These are phyloP conservation scores for Leptinotarsa defecta DNA, from an alignment of 1,140 invertebrate species.

Conservation along the genomic window DNA sequence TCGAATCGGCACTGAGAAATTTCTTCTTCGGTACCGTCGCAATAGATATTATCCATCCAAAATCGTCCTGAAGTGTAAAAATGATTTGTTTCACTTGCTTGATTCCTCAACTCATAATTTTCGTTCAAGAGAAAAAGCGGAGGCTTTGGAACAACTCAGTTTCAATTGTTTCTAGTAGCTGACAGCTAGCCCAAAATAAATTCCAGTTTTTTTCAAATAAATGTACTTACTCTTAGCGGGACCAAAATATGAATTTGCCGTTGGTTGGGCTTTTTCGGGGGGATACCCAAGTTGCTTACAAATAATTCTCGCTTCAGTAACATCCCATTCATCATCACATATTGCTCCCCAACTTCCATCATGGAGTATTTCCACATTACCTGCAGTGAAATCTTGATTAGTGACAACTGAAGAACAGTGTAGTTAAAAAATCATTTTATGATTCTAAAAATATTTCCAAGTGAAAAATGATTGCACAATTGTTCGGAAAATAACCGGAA, in stretches of 20 bases:
- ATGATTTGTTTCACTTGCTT: no score
- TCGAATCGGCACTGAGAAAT: slow-evolving; percentile 77
- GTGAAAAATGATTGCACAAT: no score
- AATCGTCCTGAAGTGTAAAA: slow-evolving; percentile 65
- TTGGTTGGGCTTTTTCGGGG: slow-evolving; percentile 59
- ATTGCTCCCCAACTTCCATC: slow-evolving; percentile 84
- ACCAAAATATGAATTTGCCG: slow-evolving; percentile 77
- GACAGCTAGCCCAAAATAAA: no score
- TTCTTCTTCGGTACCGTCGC: slow-evolving; percentile 76
- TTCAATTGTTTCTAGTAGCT: no score
- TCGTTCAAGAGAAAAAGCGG: no score
- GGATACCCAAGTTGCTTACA: slow-evolving; percentile 79
- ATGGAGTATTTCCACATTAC: slow-evolving; percentile 88
- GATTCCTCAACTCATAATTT: no score
- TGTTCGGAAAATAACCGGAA: no score
- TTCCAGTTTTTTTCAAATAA: not conserved
- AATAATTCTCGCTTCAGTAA: slow-evolving; percentile 78
- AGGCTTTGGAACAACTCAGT: no score
- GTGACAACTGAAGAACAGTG: no score
- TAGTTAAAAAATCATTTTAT: no score
- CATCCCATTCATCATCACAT: slow-evolving; percentile 92
- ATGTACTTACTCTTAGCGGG: slow-evolving; percentile 68
- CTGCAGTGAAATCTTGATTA: slow-evolving; percentile 57
- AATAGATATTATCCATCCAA: slow-evolving; percentile 91
- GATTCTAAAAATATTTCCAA: no score